A percentile compares a stretch with the other conserved stretches of the same genome.
Evolutionary conservation across 2,888 invertebrate species (phyloP).

Genomic region (Lepidocyrtoides sp.): DNA sequence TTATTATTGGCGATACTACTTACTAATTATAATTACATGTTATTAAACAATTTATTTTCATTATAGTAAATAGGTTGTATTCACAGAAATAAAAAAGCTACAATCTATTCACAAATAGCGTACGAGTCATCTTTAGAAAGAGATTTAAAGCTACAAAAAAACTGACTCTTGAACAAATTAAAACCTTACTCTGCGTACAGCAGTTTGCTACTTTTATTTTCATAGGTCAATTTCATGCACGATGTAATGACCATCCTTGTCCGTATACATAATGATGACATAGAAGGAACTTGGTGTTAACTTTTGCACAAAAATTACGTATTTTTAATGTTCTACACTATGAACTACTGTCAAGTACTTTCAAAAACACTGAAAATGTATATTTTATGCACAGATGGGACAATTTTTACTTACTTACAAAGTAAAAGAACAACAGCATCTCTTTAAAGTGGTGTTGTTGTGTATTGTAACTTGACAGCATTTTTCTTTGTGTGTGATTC

Average conservation of each 20-base stretch:
- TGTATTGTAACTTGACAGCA: conserved; percentile 79
- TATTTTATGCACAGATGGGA: not conserved
- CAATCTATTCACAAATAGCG: conserved; percentile 6
- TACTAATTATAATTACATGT: not conserved
- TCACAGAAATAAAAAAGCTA: conserved; percentile 45
- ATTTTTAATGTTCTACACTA: not conserved
- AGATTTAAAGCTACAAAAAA: not conserved
- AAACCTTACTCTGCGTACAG: not conserved
- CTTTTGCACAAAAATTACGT: not conserved
- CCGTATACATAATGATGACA: conserved; percentile 38
- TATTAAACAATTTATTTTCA: too few species aligned
- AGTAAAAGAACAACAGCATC: conserved; percentile 34
- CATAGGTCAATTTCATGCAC: too few species aligned
- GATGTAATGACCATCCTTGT: too few species aligned
- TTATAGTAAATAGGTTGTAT: conserved; percentile 26
- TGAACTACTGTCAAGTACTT: not conserved
- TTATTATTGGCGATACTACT: too few species aligned
- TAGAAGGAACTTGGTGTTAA: conserved; percentile 1
- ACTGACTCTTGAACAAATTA: conserved; percentile 30
- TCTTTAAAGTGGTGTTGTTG: not conserved
- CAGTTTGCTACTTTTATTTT: too few species aligned
- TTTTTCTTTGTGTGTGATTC: conserved; percentile 40
- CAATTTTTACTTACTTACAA: not conserved
- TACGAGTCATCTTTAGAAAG: not conserved
- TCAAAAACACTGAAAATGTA: not conserved